phyloP scores from a whole-genome alignment of 2,113 vertebrate species.

The Myocastor coypus region DNA sequence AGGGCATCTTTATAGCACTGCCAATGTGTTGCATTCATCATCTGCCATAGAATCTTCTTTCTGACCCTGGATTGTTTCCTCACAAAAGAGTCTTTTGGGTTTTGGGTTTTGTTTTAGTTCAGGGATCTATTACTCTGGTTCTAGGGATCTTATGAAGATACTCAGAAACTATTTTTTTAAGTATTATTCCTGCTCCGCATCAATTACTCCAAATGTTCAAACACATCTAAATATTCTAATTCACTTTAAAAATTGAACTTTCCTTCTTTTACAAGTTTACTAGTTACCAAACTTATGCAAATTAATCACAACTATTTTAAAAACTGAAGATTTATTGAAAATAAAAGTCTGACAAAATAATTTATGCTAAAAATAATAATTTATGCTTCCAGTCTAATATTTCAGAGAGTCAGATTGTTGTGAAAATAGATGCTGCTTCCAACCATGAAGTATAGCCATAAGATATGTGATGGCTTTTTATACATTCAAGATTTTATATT shows the following conservation, averaged over 20 bases:
- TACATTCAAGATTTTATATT: neutral
- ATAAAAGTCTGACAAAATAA: conserved; percentile 42
- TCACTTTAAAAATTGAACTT: neutral
- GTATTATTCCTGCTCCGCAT: neutral
- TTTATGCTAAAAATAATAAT: neutral
- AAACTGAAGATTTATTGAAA: conserved; percentile 24
- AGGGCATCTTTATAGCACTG: neutral
- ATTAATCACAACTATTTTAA: neutral
- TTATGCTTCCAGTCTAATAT: neutral
- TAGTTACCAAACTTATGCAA: conserved; percentile 6
- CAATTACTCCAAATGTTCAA: conserved; percentile 15
- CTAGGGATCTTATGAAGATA: neutral
- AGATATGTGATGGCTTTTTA: neutral
- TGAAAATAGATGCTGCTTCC: neutral
- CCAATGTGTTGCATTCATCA: neutral
- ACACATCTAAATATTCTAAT: conserved; percentile 11
- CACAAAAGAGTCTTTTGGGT: neutral
- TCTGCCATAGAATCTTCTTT: neutral
- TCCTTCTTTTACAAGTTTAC: neutral
- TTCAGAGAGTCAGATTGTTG: neutral
- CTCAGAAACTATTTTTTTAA: neutral
- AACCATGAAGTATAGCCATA: neutral
- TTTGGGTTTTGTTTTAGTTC: neutral
- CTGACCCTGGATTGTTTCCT: conserved; percentile 35
- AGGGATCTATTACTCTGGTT: neutral